Evolutionary conservation across 2,888 invertebrate genomes (phyloP), one percentile per base, ranked within the genome.

Genomic region (Cordylochernes scorpioides): DNA sequence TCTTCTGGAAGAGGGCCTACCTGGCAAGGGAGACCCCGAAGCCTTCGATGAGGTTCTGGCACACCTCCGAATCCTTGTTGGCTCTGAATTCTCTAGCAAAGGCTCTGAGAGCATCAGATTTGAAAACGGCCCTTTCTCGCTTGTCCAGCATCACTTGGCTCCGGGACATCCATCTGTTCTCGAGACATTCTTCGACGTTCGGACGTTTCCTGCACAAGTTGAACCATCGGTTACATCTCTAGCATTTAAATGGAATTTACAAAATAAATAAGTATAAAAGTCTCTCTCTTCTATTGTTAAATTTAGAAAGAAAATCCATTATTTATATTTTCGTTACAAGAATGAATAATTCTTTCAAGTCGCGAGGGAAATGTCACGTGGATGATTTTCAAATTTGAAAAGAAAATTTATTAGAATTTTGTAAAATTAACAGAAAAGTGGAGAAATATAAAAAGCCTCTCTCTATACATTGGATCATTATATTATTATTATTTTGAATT

Each of bases 151-250:
- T 82, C 50, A 71, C 77, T 52, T 88, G 84, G 18, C 74, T 72
- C 24, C 78, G 72, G 44, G 77, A 63, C 32, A 97, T 63, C 91
- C 94, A 94, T 52, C 86, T 69, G 55, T 91, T 84, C 50, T 88
- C 86, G 50, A 80, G 67, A 47, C 84, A 84, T 54, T 94, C 91
- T 51, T 88, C 88, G 1, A 78, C 71, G 27, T 72, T 67, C 38
- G 91, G 82, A 46, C 94, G 65, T 65, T 91, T 88, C 42, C 78
- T 80, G 48, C 30, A 9, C 21, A 2, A 2, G 21, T 10, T 9
- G 21, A 19, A 10, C 9, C 2, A 19, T n/a, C 10, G 2, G 2
- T n/a, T 19, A 10, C 10, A 19, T n/a, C 9, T 10, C 9, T n/a
- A 19, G 9, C 10, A 9, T 9, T n/a, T 19, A 19, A 10, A 19